Base-by-base conservation (phyloP, 2,888 invertebrate species). In the Diarsia dahlii region DNA sequence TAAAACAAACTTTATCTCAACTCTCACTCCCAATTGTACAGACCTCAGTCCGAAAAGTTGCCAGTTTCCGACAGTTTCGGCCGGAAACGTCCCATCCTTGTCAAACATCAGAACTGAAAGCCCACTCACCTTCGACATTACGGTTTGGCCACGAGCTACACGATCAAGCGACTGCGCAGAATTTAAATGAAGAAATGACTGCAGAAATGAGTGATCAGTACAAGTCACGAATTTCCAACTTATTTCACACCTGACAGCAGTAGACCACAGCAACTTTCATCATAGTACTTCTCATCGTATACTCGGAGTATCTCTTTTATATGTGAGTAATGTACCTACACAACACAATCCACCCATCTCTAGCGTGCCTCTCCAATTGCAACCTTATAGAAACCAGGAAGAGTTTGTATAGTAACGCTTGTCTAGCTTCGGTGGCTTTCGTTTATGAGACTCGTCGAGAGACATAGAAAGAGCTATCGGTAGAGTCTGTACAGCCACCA, bases 51-150 rank as follows among this genome's bases (percentile, higher is more conserved):
- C 66, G 20, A 54, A 66, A 81, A 84, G n/a, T 80, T 74, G 9
- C 28, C 12, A n/a, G 20, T 71, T 34, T 64, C 54, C 20, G 67
- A 71, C 75, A 80, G 67, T 54, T 64, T 15, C 58, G 48, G 2
- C 45, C 73, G 70, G 76, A 76, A 63, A 45, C 69, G 46, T 72
- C 65, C 69, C 65, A 73, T 74, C 67, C 77, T 66, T 76, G 79
- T 75, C 80, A 74, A 76, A 58, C 76, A 75, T 58, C 65, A 80
- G 65, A 78, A 68, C 75, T 64, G 54, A 67, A 63, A 73, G 58
- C 39, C 20, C 50, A 71, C 69, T 77, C 58, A 54, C 67, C 71
- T 75, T 74, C 70, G 65, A 82, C 68, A 79, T 70, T 74, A 79
- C 6, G 0, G n/a, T 3, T 63, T 63, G 63, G n/a, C 45, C 63